Conservation (phyloP, 2,888 invertebrate genomes). For the Cepaea hortensis region DNA sequence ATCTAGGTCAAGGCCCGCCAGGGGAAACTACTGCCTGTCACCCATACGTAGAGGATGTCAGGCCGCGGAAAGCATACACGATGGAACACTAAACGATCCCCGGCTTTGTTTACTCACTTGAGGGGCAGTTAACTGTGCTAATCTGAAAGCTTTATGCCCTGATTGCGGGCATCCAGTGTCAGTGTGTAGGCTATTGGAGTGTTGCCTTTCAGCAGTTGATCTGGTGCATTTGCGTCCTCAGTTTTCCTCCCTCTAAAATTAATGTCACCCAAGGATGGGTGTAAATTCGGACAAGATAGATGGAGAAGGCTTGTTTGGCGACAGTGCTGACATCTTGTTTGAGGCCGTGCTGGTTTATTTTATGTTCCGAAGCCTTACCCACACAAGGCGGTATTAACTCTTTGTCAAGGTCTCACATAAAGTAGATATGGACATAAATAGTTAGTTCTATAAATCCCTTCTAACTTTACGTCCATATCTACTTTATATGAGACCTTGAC, state of each 20-base stretch:
- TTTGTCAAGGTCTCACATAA: no score
- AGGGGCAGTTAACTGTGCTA: neutral
- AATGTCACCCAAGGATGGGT: conserved; percentile 8
- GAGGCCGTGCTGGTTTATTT: neutral
- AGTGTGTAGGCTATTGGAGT: neutral
- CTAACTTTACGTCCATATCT: no score
- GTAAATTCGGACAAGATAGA: neutral
- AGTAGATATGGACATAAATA: no score
- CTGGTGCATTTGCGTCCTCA: neutral
- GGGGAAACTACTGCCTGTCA: neutral
- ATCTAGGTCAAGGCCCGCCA: neutral
- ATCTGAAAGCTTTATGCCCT: conserved; percentile 13
- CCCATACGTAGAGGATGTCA: neutral
- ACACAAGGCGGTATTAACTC: neutral
- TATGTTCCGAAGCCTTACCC: neutral
- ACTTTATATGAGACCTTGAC: no score
- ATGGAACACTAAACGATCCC: neutral
- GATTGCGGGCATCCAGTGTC: conserved; percentile 15
- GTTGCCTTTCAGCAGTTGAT: neutral
- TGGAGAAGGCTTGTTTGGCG: conserved; percentile 23
- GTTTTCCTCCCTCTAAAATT: conserved; percentile 3
- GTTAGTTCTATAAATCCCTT: no score
- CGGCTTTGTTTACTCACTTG: neutral
- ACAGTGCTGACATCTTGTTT: conserved; percentile 9
- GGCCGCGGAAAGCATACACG: neutral